Conservation (phyloP, 2,797 vertebrate species). For the Phoebastria nigripes region DNA sequence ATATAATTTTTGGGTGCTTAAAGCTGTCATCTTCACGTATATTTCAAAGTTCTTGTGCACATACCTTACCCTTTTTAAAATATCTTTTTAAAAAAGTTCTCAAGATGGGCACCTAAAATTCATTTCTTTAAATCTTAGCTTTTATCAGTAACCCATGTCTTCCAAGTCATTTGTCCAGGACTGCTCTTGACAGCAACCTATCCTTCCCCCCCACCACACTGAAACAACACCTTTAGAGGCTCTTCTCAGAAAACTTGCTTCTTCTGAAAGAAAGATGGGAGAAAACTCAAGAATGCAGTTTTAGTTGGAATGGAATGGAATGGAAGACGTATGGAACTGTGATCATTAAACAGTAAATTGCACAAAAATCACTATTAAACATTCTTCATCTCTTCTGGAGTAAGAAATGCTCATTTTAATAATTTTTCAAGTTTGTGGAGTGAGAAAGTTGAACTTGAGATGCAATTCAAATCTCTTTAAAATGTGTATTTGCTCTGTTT, state of each 20-base stretch:
- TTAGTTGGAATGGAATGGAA: conserved; percentile 15
- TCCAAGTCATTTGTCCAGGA: conserved; percentile 24
- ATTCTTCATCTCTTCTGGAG: neutral
- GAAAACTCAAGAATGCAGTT: conserved; percentile 46
- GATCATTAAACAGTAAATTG: neutral
- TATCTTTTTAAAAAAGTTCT: neutral
- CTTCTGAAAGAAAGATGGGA: conserved; percentile 61
- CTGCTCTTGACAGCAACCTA: conserved; percentile 44
- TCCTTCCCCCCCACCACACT: conserved; percentile 16
- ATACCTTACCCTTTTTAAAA: neutral
- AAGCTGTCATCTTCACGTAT: neutral
- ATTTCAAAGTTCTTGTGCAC: neutral
- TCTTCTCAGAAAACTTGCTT: conserved; percentile 45
- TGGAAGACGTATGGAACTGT: neutral
- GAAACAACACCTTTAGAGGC: conserved; percentile 42
- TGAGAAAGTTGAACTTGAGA: neutral
- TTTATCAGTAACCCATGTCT: conserved; percentile 16
- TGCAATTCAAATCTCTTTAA: neutral
- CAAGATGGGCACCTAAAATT: conserved; percentile 9
- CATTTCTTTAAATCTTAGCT: neutral
- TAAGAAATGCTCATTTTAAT: neutral
- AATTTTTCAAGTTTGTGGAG: neutral
- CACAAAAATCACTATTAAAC: neutral
- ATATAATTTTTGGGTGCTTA: neutral
- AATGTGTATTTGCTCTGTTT: neutral